Conservation (phyloP, 2,797 vertebrate species). For the Streptopelia turtur region DNA sequence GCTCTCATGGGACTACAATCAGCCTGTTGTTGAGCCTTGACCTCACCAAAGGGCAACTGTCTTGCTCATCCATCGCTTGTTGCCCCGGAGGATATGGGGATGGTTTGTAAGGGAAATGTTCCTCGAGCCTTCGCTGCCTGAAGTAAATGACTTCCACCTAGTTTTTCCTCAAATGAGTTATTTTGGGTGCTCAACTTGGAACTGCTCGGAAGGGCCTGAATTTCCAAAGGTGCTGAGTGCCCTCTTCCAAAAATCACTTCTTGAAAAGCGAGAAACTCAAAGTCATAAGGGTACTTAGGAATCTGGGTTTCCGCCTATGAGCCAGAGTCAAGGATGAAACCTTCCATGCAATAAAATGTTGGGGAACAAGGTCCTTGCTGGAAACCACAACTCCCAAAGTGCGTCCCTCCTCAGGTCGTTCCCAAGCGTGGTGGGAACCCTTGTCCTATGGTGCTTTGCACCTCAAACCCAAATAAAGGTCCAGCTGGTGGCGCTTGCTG, state of each 20-base stretch:
- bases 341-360: neutral
- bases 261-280: neutral
- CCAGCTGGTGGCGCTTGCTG: fast-evolving
- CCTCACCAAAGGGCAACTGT: neutral
- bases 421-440: fast-evolving
- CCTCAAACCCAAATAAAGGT: neutral
- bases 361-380: neutral
- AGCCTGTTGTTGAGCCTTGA: neutral
- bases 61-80: neutral
- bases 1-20: neutral
- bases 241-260: neutral
- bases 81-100: neutral
- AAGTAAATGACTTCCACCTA: neutral
- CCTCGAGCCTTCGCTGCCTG: neutral
- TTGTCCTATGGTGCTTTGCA: neutral
- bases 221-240: neutral
- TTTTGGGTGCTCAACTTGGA: neutral
- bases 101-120: neutral
- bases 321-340: neutral
- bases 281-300: neutral
- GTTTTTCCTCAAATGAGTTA: neutral
- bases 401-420: fast-evolving
- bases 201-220: neutral
- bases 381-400: neutral
- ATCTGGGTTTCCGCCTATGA: neutral